Evolutionary conservation across 92 coral and sea anemone genomes (phyloP).

Genomic region (Siderastrea radians): DNA sequence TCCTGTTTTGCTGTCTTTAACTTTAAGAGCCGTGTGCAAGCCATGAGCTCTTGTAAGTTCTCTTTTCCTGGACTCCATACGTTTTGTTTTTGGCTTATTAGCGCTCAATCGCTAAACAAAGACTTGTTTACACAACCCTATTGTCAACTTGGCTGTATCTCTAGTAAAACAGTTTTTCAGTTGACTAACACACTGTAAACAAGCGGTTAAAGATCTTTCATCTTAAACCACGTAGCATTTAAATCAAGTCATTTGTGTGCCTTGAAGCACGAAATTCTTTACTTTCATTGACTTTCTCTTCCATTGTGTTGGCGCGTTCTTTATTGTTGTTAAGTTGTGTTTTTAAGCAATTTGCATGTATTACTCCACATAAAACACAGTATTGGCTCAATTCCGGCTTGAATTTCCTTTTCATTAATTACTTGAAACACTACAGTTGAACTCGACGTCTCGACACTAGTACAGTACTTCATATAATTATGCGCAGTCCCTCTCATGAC

Average conservation of each 20-base stretch:
- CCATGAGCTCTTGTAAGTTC: slow-evolving; percentile 16
- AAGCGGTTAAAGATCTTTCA: background rate
- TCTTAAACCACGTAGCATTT: background rate
- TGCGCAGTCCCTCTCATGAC: no score
- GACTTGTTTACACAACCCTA: background rate
- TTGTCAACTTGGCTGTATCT: background rate
- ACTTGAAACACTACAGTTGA: no score
- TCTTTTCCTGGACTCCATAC: slow-evolving; percentile 15
- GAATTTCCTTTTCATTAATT: background rate
- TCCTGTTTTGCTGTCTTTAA: slow-evolving; percentile 68
- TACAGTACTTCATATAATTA: no score
- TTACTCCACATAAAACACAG: background rate
- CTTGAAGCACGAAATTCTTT: background rate
- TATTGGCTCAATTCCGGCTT: background rate
- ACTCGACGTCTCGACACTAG: no score
- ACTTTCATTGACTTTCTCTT: background rate
- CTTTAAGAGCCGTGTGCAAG: slow-evolving; percentile 25
- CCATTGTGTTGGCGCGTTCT: background rate
- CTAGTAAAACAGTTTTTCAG: background rate
- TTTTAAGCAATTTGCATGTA: slow-evolving; percentile 2
- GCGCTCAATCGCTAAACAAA: background rate
- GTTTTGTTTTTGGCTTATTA: background rate
- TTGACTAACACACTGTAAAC: background rate
- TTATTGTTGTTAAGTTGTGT: background rate
- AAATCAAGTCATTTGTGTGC: background rate